phyloP scores from a whole-genome alignment of 2,797 vertebrate species.

The Acomys russatus region DNA sequence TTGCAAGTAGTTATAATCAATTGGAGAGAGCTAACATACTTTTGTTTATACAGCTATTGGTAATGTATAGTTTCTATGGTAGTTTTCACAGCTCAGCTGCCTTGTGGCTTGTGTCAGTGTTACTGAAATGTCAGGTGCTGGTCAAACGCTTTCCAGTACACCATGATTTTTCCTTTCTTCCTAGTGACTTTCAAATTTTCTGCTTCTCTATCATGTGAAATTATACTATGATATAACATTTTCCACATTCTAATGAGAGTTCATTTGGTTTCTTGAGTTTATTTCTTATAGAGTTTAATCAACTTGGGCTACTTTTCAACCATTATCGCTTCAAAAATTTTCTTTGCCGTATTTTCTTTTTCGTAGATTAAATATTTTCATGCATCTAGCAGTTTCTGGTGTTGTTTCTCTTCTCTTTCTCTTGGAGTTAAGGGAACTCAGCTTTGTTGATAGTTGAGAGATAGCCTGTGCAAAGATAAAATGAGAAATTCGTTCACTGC shows the following conservation, averaged over 20 bases:
- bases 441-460: neutral
- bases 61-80: neutral
- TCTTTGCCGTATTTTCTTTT: constrained; percentile 15
- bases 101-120: neutral
- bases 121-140: neutral
- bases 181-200: neutral
- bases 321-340: constrained; percentile 12
- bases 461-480: constrained; percentile 32
- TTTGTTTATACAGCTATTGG: neutral
- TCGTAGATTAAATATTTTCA: neutral
- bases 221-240: neutral
- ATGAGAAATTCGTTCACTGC: neutral
- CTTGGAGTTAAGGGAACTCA: neutral
- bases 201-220: neutral
- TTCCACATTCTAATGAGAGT: neutral
- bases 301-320: constrained; percentile 16
- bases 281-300: neutral
- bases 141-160: neutral
- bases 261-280: constrained; percentile 20
- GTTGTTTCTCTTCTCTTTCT: neutral
- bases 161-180: neutral
- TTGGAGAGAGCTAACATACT: neutral
- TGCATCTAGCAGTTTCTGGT: neutral
- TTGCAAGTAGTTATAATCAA: neutral
- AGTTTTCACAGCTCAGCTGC: neutral